Conservation (phyloP, 2,113 vertebrate genomes). For the Solenodon paradoxus region DNA sequence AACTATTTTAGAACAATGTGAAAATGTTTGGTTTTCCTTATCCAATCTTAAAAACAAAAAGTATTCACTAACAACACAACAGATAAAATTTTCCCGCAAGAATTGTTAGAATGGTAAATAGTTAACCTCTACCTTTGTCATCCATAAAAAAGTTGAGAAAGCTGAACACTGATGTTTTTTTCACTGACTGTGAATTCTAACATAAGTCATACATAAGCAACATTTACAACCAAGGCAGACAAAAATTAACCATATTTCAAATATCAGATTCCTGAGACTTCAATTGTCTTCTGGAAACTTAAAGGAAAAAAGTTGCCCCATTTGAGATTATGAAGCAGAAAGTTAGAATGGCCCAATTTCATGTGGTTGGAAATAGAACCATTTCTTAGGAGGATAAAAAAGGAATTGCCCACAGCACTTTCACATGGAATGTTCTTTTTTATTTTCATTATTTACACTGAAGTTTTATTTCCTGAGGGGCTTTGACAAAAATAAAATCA, state of each 20-base stretch:
- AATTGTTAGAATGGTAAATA: background rate
- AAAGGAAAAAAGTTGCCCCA: background rate
- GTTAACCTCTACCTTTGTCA: background rate
- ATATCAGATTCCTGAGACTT: background rate
- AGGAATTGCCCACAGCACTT: background rate
- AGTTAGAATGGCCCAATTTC: slow-evolving; percentile 30
- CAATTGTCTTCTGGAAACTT: background rate
- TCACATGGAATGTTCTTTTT: background rate
- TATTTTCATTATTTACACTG: slow-evolving; percentile 51
- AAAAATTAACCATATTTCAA: background rate
- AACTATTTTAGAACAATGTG: background rate
- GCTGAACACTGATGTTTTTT: background rate
- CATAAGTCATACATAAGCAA: background rate
- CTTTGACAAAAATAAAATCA: slow-evolving; percentile 44
- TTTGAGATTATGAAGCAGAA: background rate
- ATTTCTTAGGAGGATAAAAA: background rate
- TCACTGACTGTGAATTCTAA: background rate
- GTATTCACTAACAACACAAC: background rate
- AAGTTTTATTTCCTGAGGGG: slow-evolving; percentile 27
- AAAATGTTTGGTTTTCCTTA: background rate
- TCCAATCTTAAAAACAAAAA: background rate
- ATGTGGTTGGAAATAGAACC: background rate
- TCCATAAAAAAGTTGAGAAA: background rate
- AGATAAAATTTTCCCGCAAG: background rate
- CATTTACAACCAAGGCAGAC: background rate